Evolutionary conservation across 1,140 invertebrate genomes (phyloP).

Genomic region (Oreohelix idahoensis): DNA sequence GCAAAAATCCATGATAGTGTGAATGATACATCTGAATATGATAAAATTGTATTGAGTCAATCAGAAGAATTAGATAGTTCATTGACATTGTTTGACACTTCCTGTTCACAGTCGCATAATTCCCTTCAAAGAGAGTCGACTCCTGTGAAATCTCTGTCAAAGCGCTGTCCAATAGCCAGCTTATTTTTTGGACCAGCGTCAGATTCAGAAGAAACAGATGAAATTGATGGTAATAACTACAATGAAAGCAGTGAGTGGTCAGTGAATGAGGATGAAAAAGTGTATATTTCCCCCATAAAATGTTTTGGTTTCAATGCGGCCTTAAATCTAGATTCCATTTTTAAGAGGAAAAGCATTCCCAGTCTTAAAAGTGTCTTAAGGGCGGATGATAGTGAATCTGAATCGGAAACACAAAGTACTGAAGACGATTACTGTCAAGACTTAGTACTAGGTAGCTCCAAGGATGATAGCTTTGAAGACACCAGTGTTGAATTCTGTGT

Average conservation of each 20-base stretch:
- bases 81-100: not conserved
- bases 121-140: not conserved
- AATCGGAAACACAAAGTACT: not conserved
- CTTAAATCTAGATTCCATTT: slow-evolving; percentile 1
- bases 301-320: not conserved
- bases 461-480: not conserved
- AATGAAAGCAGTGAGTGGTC: not conserved
- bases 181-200: not conserved
- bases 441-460: not conserved
- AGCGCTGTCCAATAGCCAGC: not conserved
- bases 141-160: not conserved
- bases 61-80: not conserved
- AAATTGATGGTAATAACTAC: not conserved
- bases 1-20: not conserved
- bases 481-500: not conserved
- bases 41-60: not conserved
- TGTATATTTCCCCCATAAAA: not conserved
- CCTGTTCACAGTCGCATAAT: not conserved
- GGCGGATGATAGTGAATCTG: not conserved
- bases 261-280: not conserved
- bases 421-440: not conserved
- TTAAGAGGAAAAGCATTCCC: slow-evolving; percentile 9
- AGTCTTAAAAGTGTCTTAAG: slow-evolving; percentile 16
- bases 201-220: not conserved
- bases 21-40: not conserved